Percentiles rank a stretch among this genome's conserved stretches.
Conservation (phyloP, 2,113 vertebrate genomes). For the Centropus bengalensis region DNA sequence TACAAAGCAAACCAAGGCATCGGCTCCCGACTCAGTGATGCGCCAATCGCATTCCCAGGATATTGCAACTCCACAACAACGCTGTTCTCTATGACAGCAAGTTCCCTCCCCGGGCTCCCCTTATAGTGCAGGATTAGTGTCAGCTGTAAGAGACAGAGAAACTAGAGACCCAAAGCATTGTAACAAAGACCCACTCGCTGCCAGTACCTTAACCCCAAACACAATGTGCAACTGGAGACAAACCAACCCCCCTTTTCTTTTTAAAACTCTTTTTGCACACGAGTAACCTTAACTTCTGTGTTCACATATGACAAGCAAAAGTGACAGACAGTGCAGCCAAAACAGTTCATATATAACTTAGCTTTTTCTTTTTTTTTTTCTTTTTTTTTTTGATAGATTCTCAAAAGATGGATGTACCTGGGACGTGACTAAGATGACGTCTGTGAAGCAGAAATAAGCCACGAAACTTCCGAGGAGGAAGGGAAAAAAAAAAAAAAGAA, state of each 20-base stretch:
- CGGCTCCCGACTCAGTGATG: not conserved
- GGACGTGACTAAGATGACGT: slow-evolving; percentile 75
- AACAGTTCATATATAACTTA: slow-evolving; percentile 81
- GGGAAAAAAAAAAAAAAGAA: slow-evolving; percentile 18
- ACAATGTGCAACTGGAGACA: slow-evolving; percentile 74
- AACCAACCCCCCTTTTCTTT: slow-evolving; percentile 68
- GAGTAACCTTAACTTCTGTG: slow-evolving; percentile 78
- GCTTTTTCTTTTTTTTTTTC: slow-evolving; percentile 56
- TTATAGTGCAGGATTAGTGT: slow-evolving; percentile 44
- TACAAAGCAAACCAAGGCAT: slow-evolving; percentile 2
- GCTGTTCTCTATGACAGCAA: not conserved
- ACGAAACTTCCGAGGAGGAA: slow-evolving; percentile 69
- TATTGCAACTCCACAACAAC: not conserved
- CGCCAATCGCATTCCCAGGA: not conserved
- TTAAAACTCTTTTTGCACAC: slow-evolving; percentile 77
- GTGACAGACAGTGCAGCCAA: slow-evolving; percentile 86
- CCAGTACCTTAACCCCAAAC: slow-evolving; percentile 66
- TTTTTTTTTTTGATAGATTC: slow-evolving; percentile 69
- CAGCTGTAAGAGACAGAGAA: slow-evolving; percentile 42
- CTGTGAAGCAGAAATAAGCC: slow-evolving; percentile 74
- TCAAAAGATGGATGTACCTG: slow-evolving; percentile 78
- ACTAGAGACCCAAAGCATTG: slow-evolving; percentile 35
- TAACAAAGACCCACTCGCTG: slow-evolving; percentile 61
- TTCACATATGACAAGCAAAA: slow-evolving; percentile 81
- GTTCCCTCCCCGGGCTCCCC: slow-evolving; percentile 28